Conservation (phyloP, 2,113 vertebrate species). For the Marcusenius ussheri region DNA sequence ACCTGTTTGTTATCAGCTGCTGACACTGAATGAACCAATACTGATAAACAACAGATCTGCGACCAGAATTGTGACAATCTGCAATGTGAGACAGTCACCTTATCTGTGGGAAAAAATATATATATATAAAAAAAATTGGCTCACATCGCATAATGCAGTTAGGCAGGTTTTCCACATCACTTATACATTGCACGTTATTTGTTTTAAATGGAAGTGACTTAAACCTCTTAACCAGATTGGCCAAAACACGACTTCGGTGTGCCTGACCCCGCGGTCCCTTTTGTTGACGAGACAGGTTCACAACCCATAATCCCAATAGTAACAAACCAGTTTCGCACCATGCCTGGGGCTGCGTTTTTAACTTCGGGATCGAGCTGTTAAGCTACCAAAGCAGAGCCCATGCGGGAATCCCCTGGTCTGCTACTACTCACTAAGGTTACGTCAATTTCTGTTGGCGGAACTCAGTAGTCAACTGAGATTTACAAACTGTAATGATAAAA, state of each 20-base stretch:
- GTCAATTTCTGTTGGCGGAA: not conserved
- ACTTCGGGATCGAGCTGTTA: not conserved
- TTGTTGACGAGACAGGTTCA: not conserved
- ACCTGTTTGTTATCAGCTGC: not conserved
- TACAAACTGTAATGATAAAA: not conserved
- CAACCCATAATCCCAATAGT: not conserved
- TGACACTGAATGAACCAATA: not conserved
- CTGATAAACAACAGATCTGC: not conserved
- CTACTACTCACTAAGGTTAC: not conserved
- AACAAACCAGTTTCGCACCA: not conserved
- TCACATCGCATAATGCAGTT: not conserved
- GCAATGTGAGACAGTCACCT: not conserved
- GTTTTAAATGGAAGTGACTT: not conserved
- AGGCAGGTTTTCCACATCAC: not conserved
- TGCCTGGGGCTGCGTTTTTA: not conserved
- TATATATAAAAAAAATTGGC: no score
- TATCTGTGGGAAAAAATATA: not conserved
- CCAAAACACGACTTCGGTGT: not conserved
- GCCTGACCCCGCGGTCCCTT: not conserved
- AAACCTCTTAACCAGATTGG: not conserved
- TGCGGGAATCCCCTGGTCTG: not conserved
- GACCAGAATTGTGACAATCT: not conserved
- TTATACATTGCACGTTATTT: not conserved
- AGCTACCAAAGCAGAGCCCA: not conserved
- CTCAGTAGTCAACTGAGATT: not conserved